Percentiles rank a stretch among this genome's conserved stretches.
Conservation (phyloP, 2,888 invertebrate genomes). For the Hydrotaea cyrtoneurina region DNA sequence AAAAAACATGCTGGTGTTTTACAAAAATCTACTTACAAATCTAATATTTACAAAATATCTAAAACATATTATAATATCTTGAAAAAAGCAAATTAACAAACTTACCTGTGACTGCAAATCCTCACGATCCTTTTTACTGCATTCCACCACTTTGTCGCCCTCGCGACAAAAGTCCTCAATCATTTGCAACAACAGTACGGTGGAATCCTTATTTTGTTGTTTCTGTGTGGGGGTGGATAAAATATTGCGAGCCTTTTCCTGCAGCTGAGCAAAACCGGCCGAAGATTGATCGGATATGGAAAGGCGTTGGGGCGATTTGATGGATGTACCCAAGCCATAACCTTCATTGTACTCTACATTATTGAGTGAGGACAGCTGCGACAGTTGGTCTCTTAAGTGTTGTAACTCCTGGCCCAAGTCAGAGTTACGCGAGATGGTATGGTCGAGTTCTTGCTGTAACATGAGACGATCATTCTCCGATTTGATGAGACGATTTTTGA, state of each 20-base stretch:
- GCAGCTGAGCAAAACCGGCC: constrained; percentile 77
- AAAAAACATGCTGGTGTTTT: background rate
- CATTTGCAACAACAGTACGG: constrained; percentile 82
- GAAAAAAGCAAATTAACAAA: background rate
- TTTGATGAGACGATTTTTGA: constrained; percentile 81
- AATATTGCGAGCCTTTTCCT: constrained; percentile 78
- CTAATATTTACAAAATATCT: constrained; percentile 1
- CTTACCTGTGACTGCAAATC: constrained; percentile 89
- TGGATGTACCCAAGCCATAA: constrained; percentile 77
- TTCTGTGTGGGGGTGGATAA: constrained; percentile 73
- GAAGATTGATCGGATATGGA: constrained; percentile 72
- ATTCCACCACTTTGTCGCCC: constrained; percentile 84
- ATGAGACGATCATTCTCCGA: constrained; percentile 79
- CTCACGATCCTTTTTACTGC: constrained; percentile 85
- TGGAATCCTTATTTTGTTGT: constrained; percentile 73
- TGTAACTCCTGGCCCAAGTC: constrained; percentile 82
- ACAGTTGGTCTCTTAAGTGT: constrained; percentile 80
- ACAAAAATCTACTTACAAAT: background rate
- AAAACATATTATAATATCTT: background rate
- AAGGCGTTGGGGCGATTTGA: constrained; percentile 73
- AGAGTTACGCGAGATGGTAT: constrained; percentile 83
- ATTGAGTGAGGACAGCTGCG: constrained; percentile 79
- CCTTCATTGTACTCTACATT: constrained; percentile 83
- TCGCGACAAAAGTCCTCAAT: constrained; percentile 85
- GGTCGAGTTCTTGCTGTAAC: constrained; percentile 84